These are phyloP conservation scores for Hydrolagus colliei DNA, from an alignment of 2,797 vertebrate species.

Conservation along the genomic window DNA sequence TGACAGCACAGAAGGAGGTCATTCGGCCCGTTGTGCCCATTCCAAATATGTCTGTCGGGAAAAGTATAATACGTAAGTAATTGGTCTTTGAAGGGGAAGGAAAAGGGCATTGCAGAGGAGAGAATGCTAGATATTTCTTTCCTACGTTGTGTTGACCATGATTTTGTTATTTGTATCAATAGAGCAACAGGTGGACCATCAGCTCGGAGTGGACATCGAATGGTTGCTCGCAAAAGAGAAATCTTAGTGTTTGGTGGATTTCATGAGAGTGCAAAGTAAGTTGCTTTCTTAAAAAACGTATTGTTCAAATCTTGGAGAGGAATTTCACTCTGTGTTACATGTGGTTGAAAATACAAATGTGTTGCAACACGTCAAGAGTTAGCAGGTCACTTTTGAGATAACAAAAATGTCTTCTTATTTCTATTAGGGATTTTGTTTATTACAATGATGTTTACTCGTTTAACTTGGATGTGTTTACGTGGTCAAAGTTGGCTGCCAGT, in stretches of 20 bases:
- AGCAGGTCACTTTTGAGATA: background rate
- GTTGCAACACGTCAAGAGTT: background rate
- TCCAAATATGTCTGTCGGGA: too few relatives aligned
- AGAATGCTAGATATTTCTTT: background rate
- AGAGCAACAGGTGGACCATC: constrained; percentile 81
- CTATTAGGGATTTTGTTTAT: constrained; percentile 84
- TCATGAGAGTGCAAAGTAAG: constrained; percentile 81
- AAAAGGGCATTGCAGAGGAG: background rate
- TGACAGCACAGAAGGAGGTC: background rate
- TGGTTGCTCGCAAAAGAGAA: constrained; percentile 80
- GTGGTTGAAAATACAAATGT: background rate
- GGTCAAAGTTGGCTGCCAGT: constrained; percentile 68
- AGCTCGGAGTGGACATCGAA: constrained; percentile 84
- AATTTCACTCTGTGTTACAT: background rate
- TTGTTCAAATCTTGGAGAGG: background rate
- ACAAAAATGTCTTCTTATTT: background rate
- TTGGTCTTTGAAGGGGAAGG: background rate
- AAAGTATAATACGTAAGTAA: background rate
- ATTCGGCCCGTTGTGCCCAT: background rate
- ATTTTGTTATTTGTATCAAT: constrained; percentile 29
- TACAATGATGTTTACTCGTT: constrained; percentile 84
- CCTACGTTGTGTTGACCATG: background rate
- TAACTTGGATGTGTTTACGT: constrained; percentile 77
- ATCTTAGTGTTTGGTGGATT: constrained; percentile 91
- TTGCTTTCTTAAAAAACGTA: constrained; percentile 30